phyloP scores from a whole-genome alignment of 2,113 vertebrate genomes.

The Mesoclemmys tuberculata region DNA sequence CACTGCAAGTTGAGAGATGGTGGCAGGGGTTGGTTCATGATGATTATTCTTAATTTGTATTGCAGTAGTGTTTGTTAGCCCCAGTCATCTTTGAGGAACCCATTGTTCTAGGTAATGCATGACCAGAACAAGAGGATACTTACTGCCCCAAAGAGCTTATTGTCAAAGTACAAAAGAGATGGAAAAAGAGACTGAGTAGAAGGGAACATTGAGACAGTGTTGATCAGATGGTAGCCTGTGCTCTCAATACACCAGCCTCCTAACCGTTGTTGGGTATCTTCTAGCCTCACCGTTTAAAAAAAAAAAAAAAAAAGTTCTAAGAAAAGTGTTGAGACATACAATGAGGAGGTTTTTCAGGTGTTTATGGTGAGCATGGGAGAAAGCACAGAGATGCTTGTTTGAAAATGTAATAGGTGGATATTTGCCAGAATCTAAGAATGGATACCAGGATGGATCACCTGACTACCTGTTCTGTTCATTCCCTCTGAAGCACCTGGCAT shows the following conservation, averaged over 20 bases:
- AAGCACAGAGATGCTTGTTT: no score
- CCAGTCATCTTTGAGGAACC: no score
- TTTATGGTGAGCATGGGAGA: background rate
- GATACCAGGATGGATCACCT: no score
- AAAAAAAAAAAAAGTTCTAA: background rate
- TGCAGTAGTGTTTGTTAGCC: background rate
- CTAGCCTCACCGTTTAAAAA: background rate
- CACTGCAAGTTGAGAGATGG: background rate
- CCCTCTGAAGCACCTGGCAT: no score
- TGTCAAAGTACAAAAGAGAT: background rate
- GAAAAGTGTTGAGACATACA: background rate
- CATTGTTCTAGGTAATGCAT: background rate
- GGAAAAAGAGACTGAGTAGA: background rate
- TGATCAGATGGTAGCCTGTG: accelerated
- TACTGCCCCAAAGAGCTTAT: accelerated
- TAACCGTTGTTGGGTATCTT: background rate
- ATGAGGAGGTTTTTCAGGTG: background rate
- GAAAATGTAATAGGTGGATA: no score
- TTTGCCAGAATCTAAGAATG: no score
- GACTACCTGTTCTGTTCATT: no score
- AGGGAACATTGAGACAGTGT: background rate
- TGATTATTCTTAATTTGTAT: background rate
- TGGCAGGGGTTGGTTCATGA: background rate
- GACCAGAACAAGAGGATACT: background rate
- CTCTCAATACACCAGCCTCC: background rate